Percentiles rank a stretch among this genome's conserved stretches.
These are phyloP conservation scores for Heteronetta atricapilla DNA, from an alignment of 2,113 vertebrate species.

Conservation along the genomic window DNA sequence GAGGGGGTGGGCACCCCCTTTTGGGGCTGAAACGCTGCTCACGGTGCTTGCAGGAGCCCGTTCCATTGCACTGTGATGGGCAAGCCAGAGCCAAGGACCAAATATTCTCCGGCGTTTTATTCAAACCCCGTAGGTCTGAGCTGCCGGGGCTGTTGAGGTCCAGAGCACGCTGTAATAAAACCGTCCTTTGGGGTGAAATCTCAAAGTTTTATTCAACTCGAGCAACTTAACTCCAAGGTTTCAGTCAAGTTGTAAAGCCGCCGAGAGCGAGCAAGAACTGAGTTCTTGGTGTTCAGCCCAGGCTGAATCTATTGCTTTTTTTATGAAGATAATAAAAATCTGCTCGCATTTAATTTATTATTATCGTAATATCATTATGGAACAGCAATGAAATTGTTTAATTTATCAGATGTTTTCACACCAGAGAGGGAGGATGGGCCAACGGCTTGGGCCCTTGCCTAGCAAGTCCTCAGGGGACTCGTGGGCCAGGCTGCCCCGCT, in stretches of 20 bases:
- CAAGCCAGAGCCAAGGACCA: background rate
- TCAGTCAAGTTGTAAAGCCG: background rate
- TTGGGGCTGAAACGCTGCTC: background rate
- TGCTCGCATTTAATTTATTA: constrained; percentile 65
- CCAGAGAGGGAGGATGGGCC: background rate
- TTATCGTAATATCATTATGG: constrained; percentile 68
- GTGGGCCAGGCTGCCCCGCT: background rate
- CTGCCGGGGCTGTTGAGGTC: background rate
- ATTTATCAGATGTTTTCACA: constrained; percentile 42
- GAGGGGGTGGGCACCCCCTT: background rate
- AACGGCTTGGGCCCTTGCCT: background rate
- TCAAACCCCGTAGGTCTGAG: background rate
- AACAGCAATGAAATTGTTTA: constrained; percentile 40
- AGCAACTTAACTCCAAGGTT: background rate
- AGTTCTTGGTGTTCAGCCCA: constrained; percentile 69
- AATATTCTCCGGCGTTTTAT: background rate
- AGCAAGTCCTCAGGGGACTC: background rate
- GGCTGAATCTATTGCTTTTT: constrained; percentile 36
- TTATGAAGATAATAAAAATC: constrained; percentile 57
- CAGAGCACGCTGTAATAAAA: background rate
- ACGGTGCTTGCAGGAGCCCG: background rate
- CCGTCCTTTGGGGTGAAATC: background rate
- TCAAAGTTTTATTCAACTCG: background rate
- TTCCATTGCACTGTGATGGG: background rate
- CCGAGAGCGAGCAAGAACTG: background rate